Base-by-base conservation (phyloP, 1,140 invertebrate species). In the Radopholus similis region DNA sequence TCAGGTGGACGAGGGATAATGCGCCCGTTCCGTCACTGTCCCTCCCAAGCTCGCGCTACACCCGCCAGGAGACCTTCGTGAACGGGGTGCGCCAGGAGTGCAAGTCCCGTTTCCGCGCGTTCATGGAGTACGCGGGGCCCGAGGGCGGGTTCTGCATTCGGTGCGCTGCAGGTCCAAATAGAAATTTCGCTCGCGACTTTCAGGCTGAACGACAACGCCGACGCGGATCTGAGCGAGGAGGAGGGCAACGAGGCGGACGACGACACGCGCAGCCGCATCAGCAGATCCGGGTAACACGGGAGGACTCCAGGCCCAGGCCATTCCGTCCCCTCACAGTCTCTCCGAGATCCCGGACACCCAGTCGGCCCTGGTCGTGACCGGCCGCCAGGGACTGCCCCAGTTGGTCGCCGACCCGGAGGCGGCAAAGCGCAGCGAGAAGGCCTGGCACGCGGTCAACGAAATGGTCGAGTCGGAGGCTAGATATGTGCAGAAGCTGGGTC, bases 391-490 rank as follows among this genome's bases (percentile, higher is more conserved):
- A 6, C 8, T 34, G 35, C 70, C 44, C 26, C 32, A 26, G 23
- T 55, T 62, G 1, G n/a, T 62, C 28, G 49, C 40, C 9, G 18
- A n/a, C 9, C 38, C 40, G 47, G 26, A 21, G 49, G 49, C 35
- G 40, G 56, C 65, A 18, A 73, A 73, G 49, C 38, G 75, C 30
- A 44, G 56, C 40, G 68, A 70, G 35, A 70, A 70, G 54, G 73
- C 73, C 13, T 75, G 76, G 72, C 73, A 75, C 53, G 75, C 73
- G 6, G 73, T 75, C 6, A 75, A 76, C 34, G 73, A 75, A 70
- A 64, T 75, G 30, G 73, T 78, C n/a, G 76, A 77, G 38, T 73
- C 68, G 30, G 73, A 75, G 34, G 58, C 49, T 8, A 37, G 73
- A 49, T 75, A 75, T 66, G 75, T 75, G 38, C 76, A 78, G 44